These are phyloP conservation scores for Coranthus polyacanthus DNA, from an alignment of 2,797 vertebrate genomes.

Conservation along the genomic window DNA sequence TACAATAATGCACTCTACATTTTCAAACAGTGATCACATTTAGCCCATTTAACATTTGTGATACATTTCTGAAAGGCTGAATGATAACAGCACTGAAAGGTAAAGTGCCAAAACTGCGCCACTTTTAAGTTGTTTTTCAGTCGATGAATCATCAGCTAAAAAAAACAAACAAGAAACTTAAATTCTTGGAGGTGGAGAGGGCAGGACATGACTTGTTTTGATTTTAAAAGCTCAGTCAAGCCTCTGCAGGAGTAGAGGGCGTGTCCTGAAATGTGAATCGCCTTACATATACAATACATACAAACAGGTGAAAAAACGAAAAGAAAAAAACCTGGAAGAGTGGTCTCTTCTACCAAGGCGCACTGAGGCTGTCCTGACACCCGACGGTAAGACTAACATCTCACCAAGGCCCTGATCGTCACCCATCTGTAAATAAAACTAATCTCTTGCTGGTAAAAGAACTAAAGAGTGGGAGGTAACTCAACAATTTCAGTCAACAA, in stretches of 20 bases:
- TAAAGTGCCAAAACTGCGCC: not conserved
- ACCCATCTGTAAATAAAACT: no score
- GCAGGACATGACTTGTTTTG: constrained; percentile 48
- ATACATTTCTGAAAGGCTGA: not conserved
- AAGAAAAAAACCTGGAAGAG: not conserved
- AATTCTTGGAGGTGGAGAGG: constrained; percentile 3
- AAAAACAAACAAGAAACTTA: not conserved
- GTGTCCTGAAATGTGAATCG: constrained; percentile 11
- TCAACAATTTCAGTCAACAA: not conserved
- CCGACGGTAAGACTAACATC: no score
- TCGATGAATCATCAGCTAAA: constrained; percentile 1
- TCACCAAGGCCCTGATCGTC: no score
- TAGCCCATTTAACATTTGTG: not conserved
- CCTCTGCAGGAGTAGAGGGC: constrained; percentile 1
- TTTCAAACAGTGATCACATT: not conserved
- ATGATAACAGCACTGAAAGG: not conserved
- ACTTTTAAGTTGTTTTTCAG: not conserved
- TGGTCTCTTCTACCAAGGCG: no score
- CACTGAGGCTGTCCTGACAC: no score
- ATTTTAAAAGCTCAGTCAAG: not conserved
- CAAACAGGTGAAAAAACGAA: not conserved
- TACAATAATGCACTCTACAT: not conserved
- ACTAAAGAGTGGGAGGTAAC: not conserved
- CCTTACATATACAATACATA: not conserved
- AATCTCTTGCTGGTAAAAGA: no score